phyloP scores from a whole-genome alignment of 2,797 vertebrate genomes.

The Brachyalestes nurse region DNA sequence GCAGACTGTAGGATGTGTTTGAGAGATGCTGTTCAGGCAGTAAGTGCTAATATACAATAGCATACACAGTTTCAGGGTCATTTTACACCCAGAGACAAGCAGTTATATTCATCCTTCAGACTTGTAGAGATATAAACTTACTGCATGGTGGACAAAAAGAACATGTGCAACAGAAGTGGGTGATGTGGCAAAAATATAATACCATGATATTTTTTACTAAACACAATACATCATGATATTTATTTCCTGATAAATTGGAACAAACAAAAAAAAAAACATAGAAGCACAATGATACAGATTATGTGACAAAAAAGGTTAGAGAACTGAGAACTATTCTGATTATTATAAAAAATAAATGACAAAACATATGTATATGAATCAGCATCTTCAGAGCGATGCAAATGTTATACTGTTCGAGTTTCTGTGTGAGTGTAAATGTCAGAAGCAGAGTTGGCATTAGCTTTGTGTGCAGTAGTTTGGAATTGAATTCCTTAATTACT shows the following conservation, averaged over 20 bases:
- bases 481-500: background rate
- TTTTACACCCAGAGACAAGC: background rate
- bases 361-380: background rate
- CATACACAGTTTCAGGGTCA: slow-evolving; percentile 3
- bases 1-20: slow-evolving; percentile 6
- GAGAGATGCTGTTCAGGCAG: background rate
- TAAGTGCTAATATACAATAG: background rate
- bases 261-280: no score
- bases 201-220: no score
- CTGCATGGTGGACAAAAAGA: background rate
- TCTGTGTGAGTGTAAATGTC: background rate
- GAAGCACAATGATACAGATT: no score
- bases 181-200: no score
- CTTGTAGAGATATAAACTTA: background rate
- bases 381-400: background rate
- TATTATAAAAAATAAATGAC: background rate
- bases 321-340: background rate
- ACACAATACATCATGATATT: no score
- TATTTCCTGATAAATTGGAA: no score
- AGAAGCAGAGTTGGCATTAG: background rate
- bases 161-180: background rate
- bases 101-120: background rate
- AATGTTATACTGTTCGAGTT: background rate
- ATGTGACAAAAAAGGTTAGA: no score
- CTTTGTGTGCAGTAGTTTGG: background rate